A percentile compares a stretch with the other conserved stretches of the same genome.
These are phyloP conservation scores for Amphipyra tragopoginis DNA, from an alignment of 2,888 invertebrate genomes.

Conservation along the genomic window DNA sequence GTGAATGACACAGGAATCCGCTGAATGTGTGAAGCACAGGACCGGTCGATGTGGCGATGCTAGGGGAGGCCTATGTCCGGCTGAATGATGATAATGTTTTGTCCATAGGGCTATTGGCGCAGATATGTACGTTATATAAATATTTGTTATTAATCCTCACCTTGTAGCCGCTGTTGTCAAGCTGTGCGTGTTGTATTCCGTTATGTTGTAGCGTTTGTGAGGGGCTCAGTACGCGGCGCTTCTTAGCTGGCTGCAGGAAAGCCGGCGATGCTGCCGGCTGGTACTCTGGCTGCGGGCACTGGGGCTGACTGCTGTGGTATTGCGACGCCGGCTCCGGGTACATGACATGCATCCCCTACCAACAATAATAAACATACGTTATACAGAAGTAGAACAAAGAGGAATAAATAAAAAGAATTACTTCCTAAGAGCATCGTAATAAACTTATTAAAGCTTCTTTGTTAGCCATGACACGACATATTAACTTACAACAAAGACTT, in stretches of 20 bases:
- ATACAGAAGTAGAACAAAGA: slow-evolving; percentile 15
- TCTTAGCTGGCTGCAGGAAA: slow-evolving; percentile 81
- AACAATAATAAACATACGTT: slow-evolving; percentile 45
- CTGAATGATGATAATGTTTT: too few species aligned
- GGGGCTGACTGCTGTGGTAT: slow-evolving; percentile 86
- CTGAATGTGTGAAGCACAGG: too few species aligned
- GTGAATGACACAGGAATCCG: too few species aligned
- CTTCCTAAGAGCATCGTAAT: neutral
- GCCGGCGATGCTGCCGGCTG: slow-evolving; percentile 83
- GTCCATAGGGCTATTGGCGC: too few species aligned
- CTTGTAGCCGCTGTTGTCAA: slow-evolving; percentile 82
- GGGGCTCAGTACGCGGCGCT: slow-evolving; percentile 84
- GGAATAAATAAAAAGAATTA: neutral
- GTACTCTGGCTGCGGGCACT: slow-evolving; percentile 77
- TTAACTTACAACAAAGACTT: slow-evolving; percentile 8
- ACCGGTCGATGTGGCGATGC: too few species aligned
- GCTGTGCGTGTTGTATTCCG: slow-evolving; percentile 65
- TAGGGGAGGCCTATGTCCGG: too few species aligned
- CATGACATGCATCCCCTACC: slow-evolving; percentile 96
- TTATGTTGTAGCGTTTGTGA: slow-evolving; percentile 61
- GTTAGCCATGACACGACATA: slow-evolving; percentile 1
- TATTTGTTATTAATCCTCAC: slow-evolving; percentile 59
- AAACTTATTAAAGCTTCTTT: neutral
- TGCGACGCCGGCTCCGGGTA: slow-evolving; percentile 91
- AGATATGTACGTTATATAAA: neutral